These are phyloP conservation scores for Heteropelma amictum DNA, from an alignment of 2,888 invertebrate genomes.

Conservation along the genomic window DNA sequence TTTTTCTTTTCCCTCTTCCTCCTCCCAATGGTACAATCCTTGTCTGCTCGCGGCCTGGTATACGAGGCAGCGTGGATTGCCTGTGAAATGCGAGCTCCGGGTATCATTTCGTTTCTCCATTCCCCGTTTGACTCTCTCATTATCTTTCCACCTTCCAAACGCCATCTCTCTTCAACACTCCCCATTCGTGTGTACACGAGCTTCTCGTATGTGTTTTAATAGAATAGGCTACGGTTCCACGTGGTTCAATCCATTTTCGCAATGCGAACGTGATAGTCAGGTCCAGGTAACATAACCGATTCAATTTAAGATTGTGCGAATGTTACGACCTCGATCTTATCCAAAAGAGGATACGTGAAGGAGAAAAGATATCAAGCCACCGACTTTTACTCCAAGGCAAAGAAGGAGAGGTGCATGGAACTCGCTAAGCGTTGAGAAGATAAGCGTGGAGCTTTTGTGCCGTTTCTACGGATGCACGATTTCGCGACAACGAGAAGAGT, in stretches of 20 bases:
- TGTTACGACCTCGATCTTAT: conserved; percentile 51
- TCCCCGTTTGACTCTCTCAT: neutral
- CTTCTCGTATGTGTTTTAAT: neutral
- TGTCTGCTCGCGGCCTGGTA: neutral
- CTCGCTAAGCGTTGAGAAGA: conserved; percentile 9
- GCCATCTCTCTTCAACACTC: neutral
- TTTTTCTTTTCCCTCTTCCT: neutral
- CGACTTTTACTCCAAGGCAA: conserved; percentile 24
- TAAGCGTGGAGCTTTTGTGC: conserved; percentile 29
- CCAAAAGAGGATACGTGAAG: conserved; percentile 9
- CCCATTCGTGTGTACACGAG: neutral
- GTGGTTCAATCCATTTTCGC: conserved; percentile 11
- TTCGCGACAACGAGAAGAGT: conserved; percentile 14
- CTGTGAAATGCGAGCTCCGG: conserved; percentile 47
- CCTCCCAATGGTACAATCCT: neutral
- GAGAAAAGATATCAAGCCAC: conserved; percentile 11
- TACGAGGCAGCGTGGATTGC: conserved; percentile 14
- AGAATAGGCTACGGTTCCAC: neutral
- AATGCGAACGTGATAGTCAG: conserved; percentile 7
- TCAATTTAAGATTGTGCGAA: conserved; percentile 53
- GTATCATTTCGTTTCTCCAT: conserved; percentile 32
- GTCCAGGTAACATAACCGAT: conserved; percentile 47
- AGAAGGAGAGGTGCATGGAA: too few relatives aligned
- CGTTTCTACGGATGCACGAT: conserved; percentile 21
- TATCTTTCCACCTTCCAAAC: conserved; percentile 4